A percentile compares a stretch with the other conserved stretches of the same genome.
Conservation (phyloP, 1,140 invertebrate genomes). For the Lepidurus packardi region DNA sequence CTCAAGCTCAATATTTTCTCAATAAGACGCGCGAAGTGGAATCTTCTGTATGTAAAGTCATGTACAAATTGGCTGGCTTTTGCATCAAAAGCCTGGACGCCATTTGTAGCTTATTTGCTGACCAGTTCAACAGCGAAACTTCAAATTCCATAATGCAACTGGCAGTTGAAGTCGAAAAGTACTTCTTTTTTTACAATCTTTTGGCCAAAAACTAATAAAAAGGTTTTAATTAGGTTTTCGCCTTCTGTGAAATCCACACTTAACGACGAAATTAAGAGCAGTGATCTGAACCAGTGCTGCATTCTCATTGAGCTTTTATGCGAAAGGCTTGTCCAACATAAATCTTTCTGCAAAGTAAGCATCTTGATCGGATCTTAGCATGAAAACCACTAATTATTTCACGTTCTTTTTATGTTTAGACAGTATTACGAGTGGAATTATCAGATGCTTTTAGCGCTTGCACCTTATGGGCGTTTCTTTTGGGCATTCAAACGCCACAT, state of each 20-base stretch:
- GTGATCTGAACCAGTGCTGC: constrained; percentile 3
- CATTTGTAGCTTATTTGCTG: neutral
- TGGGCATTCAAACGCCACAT: neutral
- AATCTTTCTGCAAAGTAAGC: neutral
- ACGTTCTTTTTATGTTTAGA: no score
- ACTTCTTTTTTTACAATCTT: neutral
- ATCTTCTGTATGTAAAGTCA: neutral
- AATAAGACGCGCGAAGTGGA: constrained; percentile 1
- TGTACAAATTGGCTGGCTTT: neutral
- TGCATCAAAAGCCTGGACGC: neutral
- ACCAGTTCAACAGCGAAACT: neutral
- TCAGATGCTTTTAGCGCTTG: neutral
- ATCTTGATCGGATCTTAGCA: neutral
- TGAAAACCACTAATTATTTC: no score
- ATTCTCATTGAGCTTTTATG: neutral
- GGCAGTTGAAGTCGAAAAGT: neutral
- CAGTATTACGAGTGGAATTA: neutral
- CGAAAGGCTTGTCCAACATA: neutral
- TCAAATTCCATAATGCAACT: neutral
- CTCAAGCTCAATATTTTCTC: neutral
- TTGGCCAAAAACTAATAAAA: neutral
- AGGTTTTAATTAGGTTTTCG: neutral
- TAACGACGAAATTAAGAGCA: neutral
- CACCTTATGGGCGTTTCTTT: neutral
- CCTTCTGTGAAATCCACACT: neutral